Percentiles rank a stretch among this genome's conserved stretches.
phyloP scores from a whole-genome alignment of 2,797 vertebrate genomes.

The Ambastaia sidthimunki region DNA sequence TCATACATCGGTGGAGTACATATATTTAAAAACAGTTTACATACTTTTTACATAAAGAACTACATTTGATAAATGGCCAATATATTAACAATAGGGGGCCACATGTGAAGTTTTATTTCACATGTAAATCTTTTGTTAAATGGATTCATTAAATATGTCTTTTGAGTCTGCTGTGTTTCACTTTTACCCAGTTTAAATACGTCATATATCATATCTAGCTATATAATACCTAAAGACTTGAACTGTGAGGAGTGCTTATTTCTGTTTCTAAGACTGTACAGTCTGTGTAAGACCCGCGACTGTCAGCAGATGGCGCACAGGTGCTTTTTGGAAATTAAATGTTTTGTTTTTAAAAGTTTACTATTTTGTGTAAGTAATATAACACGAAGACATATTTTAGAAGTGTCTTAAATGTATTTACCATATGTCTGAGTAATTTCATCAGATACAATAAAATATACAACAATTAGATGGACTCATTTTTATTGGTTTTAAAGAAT shows the following conservation, averaged over 20 bases:
- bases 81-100: not conserved
- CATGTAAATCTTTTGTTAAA: conserved; percentile 23
- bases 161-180: not conserved
- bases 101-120: not conserved
- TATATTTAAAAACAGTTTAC: not conserved
- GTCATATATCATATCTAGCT: not conserved
- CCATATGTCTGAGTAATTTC: too few relatives aligned
- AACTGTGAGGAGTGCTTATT: rapidly evolving
- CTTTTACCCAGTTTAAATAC: not conserved
- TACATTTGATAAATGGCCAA: not conserved
- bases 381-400: too few relatives aligned
- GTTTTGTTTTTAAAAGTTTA: not conserved
- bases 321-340: not conserved
- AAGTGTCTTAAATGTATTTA: too few relatives aligned
- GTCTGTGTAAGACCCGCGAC: not conserved
- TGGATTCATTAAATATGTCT: not conserved
- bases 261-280: not conserved
- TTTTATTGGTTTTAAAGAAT: too few relatives aligned
- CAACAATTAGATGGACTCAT: too few relatives aligned
- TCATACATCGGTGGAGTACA: not conserved
- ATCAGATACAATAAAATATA: too few relatives aligned
- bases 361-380: too few relatives aligned
- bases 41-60: not conserved
- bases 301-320: conserved; percentile 22
- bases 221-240: too few relatives aligned